Evolutionary conservation across 2,113 vertebrate genomes (phyloP).

Genomic region (Elephantulus edwardii): DNA sequence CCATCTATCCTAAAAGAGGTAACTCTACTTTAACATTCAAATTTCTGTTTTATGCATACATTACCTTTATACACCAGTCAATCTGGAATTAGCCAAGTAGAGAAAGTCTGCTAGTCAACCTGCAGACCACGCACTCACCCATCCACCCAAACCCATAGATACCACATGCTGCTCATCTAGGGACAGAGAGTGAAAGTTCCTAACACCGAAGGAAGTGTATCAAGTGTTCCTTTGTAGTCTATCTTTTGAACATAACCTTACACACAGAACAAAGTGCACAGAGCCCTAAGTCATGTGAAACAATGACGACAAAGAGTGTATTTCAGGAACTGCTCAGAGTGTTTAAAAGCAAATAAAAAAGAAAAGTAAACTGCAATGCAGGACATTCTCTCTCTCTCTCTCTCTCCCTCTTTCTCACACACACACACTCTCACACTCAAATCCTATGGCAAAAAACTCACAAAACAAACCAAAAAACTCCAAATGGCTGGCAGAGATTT

Average conservation of each 20-base stretch:
- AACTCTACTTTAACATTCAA: not conserved
- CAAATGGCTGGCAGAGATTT: not conserved
- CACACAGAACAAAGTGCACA: not conserved
- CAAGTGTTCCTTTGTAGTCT: not conserved
- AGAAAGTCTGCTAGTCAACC: too few species aligned
- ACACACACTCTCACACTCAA: too few species aligned
- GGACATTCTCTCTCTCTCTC: too few species aligned
- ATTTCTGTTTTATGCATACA: not conserved
- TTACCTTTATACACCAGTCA: not conserved
- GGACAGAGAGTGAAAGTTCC: not conserved
- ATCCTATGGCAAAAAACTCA: too few species aligned
- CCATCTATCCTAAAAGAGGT: too few species aligned
- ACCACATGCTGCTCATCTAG: not conserved
- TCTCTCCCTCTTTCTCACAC: too few species aligned
- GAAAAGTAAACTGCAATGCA: too few species aligned
- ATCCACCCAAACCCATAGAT: not conserved
- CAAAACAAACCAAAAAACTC: too few species aligned
- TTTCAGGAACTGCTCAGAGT: not conserved
- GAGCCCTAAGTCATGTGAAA: not conserved
- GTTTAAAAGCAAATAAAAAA: conserved; percentile 14
- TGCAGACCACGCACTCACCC: not conserved
- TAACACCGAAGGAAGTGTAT: not conserved
- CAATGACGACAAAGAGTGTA: not conserved
- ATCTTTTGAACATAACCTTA: not conserved
- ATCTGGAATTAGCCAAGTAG: too few species aligned